Evolutionary conservation across 2,113 vertebrate species (phyloP).

Genomic region (Calyptomena viridis): DNA sequence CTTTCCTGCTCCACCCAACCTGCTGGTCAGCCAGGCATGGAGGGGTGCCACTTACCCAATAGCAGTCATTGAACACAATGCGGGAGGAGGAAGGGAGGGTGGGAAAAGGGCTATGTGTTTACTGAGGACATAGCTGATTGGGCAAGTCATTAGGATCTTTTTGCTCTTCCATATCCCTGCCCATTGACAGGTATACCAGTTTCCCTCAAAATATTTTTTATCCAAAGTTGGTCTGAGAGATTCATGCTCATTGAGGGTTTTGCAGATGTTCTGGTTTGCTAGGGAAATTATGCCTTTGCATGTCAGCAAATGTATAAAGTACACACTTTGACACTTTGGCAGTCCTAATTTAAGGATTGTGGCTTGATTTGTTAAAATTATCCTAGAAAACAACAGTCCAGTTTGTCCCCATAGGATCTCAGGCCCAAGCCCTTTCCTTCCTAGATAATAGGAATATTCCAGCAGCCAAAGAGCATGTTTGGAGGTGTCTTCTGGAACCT

Average conservation of each 20-base stretch:
- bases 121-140: background rate
- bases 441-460: background rate
- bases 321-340: background rate
- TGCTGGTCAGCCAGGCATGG: background rate
- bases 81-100: too few relatives aligned
- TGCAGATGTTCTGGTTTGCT: background rate
- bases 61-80: fast-evolving
- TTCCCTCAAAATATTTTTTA: background rate
- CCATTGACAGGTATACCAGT: background rate
- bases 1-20: fast-evolving
- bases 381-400: background rate
- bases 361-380: background rate
- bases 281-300: background rate
- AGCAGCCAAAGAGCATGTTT: background rate
- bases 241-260: background rate
- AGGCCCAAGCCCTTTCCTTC: background rate
- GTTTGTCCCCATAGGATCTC: background rate
- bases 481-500: background rate
- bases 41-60: background rate
- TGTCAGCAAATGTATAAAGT: background rate
- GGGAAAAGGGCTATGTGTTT: background rate
- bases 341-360: background rate
- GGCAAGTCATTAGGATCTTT: background rate
- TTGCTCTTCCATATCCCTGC: background rate
- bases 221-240: background rate